phyloP scores from a whole-genome alignment of 2,113 vertebrate genomes.

The Ammospiza nelsoni region DNA sequence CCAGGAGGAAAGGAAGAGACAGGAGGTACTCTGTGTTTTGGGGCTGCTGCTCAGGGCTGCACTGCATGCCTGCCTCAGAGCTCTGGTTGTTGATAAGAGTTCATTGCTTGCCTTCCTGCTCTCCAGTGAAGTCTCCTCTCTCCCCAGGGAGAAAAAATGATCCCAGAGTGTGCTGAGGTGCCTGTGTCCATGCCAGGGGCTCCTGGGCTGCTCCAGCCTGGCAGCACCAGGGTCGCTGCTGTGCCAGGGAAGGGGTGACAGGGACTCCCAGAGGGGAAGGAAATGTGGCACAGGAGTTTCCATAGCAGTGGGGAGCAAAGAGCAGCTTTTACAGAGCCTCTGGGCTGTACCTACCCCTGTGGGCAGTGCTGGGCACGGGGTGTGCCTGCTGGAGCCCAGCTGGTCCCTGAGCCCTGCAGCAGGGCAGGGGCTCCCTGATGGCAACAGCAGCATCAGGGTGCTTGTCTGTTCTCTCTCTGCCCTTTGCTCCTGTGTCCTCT shows the following conservation, averaged over 20 bases:
- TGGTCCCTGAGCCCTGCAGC: neutral
- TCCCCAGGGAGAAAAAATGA: neutral
- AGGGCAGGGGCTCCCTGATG: neutral
- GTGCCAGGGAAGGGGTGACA: rapidly evolving
- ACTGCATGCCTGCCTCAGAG: rapidly evolving
- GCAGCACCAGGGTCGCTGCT: neutral
- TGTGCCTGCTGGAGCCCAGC: neutral
- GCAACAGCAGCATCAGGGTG: neutral
- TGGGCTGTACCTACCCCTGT: neutral
- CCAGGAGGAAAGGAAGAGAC: slow-evolving; percentile 92
- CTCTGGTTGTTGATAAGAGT: neutral
- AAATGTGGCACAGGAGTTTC: neutral
- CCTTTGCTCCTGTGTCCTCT: neutral
- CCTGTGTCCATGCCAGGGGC: neutral
- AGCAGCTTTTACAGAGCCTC: neutral
- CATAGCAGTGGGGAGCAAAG: neutral
- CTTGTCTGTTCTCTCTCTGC: neutral
- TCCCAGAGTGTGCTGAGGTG: neutral
- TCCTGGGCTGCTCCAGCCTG: neutral
- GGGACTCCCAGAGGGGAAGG: neutral
- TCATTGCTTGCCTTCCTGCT: neutral
- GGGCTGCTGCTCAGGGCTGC: neutral
- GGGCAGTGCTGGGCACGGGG: neutral
- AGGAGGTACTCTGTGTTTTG: slow-evolving; percentile 83
- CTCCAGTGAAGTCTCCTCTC: neutral